Conservation (phyloP, 2,888 invertebrate species). For the Leucophenga montana region DNA sequence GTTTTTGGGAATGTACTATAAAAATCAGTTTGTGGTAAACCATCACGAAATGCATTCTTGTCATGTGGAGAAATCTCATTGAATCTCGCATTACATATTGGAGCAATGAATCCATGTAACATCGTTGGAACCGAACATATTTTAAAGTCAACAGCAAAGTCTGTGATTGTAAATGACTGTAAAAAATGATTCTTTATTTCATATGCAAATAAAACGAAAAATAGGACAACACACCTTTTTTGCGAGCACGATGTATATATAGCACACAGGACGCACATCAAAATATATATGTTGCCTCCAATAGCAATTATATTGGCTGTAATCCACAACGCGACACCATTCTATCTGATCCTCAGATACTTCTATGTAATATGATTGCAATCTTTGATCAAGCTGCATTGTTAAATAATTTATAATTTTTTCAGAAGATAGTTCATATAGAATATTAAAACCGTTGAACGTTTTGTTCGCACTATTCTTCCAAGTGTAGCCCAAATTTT, state of each 20-base stretch:
- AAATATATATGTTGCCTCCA: background rate
- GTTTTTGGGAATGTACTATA: too few species aligned
- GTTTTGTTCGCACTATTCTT: background rate
- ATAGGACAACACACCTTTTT: background rate
- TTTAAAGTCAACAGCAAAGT: background rate
- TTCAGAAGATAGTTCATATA: background rate
- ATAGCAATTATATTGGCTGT: background rate
- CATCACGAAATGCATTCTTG: too few species aligned
- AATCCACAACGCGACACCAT: conserved; percentile 1
- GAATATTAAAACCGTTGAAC: background rate
- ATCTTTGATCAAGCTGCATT: background rate
- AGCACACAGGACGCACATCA: background rate
- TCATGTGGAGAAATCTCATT: too few species aligned
- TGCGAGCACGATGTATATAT: background rate
- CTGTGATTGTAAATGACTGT: background rate
- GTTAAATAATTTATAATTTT: background rate
- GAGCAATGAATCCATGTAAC: background rate
- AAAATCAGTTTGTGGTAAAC: too few species aligned
- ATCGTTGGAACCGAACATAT: background rate
- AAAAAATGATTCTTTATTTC: background rate
- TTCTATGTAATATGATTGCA: background rate
- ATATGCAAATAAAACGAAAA: background rate
- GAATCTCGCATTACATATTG: background rate
- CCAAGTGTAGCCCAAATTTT: background rate
- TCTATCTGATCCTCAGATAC: background rate